These are phyloP conservation scores for Lepilemur ruficaudatus DNA, from an alignment of 2,797 vertebrate species.

Conservation along the genomic window DNA sequence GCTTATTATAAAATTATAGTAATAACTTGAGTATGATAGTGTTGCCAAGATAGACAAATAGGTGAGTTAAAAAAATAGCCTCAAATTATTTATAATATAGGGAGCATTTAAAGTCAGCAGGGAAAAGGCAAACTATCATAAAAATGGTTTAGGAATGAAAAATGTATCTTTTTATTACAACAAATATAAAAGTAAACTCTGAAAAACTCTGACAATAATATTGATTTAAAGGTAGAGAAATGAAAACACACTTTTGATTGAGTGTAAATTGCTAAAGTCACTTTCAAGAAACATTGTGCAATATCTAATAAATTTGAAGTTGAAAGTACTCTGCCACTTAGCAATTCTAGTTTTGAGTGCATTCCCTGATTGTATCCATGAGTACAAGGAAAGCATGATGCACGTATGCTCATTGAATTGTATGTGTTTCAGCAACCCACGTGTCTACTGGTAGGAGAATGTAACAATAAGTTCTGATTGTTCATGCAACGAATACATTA, in stretches of 20 bases:
- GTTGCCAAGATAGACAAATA: neutral
- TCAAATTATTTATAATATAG: neutral
- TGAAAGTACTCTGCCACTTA: neutral
- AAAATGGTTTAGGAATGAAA: neutral
- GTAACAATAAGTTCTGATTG: neutral
- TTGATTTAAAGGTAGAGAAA: neutral
- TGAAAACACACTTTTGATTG: neutral
- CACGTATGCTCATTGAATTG: neutral
- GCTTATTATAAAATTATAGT: neutral
- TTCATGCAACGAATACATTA: neutral
- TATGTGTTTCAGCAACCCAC: neutral
- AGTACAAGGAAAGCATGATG: neutral
- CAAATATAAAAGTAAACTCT: neutral
- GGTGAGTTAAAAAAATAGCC: neutral
- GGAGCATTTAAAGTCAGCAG: neutral
- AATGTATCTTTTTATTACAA: neutral
- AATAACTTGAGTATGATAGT: neutral
- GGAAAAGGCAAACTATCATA: neutral
- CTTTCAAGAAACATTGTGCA: neutral
- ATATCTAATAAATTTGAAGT: neutral
- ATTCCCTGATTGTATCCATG: neutral
- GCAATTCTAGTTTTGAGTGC: neutral
- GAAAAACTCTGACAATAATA: neutral
- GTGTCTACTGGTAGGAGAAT: neutral
- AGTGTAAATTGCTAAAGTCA: neutral